Conservation (phyloP, 2,888 invertebrate genomes). For the Sturmia bella region DNA sequence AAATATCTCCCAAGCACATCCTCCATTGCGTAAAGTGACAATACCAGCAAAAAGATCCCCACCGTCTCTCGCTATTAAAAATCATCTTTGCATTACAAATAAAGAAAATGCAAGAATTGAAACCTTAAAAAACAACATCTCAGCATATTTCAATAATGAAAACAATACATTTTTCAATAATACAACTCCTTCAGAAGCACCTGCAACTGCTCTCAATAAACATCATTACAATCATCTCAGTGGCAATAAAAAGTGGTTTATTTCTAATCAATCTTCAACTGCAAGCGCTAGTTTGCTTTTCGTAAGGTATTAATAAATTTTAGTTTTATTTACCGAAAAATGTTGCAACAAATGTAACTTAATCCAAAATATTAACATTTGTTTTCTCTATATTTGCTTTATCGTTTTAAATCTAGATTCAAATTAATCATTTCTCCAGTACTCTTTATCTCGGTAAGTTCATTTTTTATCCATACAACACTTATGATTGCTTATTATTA, state of each 20-base stretch:
- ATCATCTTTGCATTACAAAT: conserved; percentile 66
- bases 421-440: conserved; percentile 71
- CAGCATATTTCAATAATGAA: conserved; percentile 70
- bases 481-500: too few species aligned
- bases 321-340: not conserved
- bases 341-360: not conserved
- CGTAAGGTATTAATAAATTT: conserved; percentile 80
- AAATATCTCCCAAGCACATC: conserved; percentile 29
- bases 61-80: conserved; percentile 72
- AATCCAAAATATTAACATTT: not conserved
- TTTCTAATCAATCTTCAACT: conserved; percentile 74
- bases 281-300: conserved; percentile 79
- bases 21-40: conserved; percentile 67
- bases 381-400: not conserved
- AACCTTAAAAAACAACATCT: conserved; percentile 51
- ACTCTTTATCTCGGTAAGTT: conserved; percentile 76
- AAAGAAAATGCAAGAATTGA: conserved; percentile 23
- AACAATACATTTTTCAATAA: conserved; percentile 70
- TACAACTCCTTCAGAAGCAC: conserved; percentile 46
- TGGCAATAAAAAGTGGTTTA: conserved; percentile 43
- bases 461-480: too few species aligned
- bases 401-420: conserved; percentile 13
- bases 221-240: conserved; percentile 42
- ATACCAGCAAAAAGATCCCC: conserved; percentile 73
- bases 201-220: conserved; percentile 50